A percentile compares a stretch with the other conserved stretches of the same genome.
phyloP scores from a whole-genome alignment of 1,140 invertebrate species.

The Portunus trituberculatus region DNA sequence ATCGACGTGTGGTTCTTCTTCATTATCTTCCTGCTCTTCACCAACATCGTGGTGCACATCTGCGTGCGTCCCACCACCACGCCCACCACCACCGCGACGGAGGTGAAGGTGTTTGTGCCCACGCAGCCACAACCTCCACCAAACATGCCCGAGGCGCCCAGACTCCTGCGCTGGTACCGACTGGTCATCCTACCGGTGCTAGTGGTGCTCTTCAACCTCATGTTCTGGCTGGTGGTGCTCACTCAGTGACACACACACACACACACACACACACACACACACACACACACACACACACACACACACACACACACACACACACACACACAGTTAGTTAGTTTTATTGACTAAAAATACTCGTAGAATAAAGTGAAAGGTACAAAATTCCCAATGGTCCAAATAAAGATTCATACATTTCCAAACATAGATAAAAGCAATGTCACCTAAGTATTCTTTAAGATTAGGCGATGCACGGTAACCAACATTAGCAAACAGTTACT shows the following conservation, averaged over 20 bases:
- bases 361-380: no score
- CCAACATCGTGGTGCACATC: conserved; percentile 48
- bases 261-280: background rate
- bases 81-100: background rate
- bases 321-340: no score
- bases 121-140: background rate
- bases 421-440: no score
- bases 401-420: no score
- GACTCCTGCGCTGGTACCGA: background rate
- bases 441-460: no score
- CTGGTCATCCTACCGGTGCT: background rate
- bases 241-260: background rate
- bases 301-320: no score
- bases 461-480: no score
- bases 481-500: no score
- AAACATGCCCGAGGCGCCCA: background rate
- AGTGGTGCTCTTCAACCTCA: conserved; percentile 1
- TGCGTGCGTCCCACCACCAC: background rate
- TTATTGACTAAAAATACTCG: no score
- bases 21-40: conserved; percentile 54
- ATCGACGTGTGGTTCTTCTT: conserved; percentile 64
- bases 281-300: no score
- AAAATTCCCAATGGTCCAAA: no score
- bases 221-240: conserved; percentile 36
- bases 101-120: background rate